Evolutionary conservation across 2,113 vertebrate genomes (phyloP).

Genomic region (Todiramphus saurophagus): DNA sequence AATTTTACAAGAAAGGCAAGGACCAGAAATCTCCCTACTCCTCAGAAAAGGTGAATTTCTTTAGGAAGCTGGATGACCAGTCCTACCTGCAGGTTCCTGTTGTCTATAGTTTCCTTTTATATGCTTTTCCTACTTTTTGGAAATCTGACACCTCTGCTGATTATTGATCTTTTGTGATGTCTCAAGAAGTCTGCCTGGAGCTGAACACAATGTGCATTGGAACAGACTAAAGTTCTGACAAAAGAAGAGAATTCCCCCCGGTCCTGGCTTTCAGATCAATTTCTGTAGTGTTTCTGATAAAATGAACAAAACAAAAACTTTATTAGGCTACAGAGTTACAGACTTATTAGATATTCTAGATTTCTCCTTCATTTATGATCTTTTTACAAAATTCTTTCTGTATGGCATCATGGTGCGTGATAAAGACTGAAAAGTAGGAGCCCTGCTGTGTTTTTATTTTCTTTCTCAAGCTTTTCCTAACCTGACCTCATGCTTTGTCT

Average conservation of each 20-base stretch:
- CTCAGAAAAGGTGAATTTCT: background rate
- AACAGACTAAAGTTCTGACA: background rate
- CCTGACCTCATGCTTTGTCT: background rate
- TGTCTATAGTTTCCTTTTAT: background rate
- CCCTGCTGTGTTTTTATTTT: conserved; percentile 7
- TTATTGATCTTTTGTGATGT: conserved; percentile 3
- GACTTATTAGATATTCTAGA: background rate
- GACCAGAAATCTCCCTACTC: background rate
- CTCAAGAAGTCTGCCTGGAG: background rate
- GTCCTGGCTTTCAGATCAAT: background rate
- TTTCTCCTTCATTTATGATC: background rate
- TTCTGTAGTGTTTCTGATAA: background rate
- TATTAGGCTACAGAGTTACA: background rate
- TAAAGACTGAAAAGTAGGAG: background rate
- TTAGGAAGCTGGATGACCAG: background rate
- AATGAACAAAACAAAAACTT: background rate
- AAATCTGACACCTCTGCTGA: background rate
- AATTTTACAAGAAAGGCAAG: background rate
- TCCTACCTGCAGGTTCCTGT: background rate
- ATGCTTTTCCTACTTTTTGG: background rate
- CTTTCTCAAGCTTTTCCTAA: background rate
- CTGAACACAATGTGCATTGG: background rate
- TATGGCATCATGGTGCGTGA: rapidly evolving
- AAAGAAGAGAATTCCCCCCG: background rate
- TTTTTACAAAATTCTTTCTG: background rate